Evolutionary conservation across 2,797 vertebrate species (phyloP).

Genomic region (Netta rufina): DNA sequence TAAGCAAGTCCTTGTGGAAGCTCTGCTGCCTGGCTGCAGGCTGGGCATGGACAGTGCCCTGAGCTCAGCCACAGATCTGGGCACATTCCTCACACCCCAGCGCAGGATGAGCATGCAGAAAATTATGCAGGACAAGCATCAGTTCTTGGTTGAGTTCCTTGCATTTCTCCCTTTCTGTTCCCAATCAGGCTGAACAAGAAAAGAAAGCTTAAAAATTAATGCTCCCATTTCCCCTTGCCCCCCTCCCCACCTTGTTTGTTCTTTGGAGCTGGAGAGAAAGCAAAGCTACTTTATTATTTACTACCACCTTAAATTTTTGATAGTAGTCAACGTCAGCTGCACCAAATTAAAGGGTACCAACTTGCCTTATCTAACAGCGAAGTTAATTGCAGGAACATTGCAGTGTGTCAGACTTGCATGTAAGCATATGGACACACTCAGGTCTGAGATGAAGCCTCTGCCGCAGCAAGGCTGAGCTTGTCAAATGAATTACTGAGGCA

Average conservation of each 20-base stretch:
- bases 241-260: background rate
- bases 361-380: background rate
- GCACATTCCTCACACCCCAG: background rate
- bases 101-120: background rate
- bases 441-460: background rate
- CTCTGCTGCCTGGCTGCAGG: too few species aligned
- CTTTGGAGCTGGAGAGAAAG: background rate
- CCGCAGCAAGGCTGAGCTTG: background rate
- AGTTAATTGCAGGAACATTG: background rate
- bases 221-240: background rate
- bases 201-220: slow-evolving; percentile 19
- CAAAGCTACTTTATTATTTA: background rate
- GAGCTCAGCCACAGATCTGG: background rate
- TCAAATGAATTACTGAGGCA: background rate
- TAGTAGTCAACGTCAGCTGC: background rate
- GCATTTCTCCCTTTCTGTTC: background rate
- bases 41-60: too few species aligned
- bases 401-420: accelerated
- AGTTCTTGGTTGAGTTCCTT: background rate
- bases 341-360: background rate
- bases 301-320: background rate
- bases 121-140: background rate
- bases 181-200: background rate
- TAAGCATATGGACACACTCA: background rate
- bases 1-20: background rate